phyloP scores from a whole-genome alignment of 2,888 invertebrate species.

The Dioctria rufipes region DNA sequence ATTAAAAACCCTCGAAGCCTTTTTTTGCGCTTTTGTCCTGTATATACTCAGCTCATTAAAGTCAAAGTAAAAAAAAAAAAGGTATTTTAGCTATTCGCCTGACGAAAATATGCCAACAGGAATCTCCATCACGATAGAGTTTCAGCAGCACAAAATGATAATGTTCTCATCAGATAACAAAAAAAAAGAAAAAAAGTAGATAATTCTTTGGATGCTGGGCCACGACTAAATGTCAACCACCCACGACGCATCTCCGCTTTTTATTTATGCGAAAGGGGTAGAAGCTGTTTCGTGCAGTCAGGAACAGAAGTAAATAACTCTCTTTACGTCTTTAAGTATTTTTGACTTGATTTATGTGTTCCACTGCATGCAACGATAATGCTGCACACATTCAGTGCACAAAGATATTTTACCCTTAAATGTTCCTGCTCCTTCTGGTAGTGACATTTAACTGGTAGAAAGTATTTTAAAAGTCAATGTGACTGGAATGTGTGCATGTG shows the following conservation, averaged over 20 bases:
- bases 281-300: background rate
- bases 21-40: conserved; percentile 51
- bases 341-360: too few relatives aligned
- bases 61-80: conserved; percentile 38
- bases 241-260: background rate
- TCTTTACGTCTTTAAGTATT: too few relatives aligned
- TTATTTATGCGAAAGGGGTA: background rate
- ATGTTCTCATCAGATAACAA: background rate
- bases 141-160: background rate
- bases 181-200: background rate
- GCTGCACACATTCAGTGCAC: too few relatives aligned
- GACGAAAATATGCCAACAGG: conserved; percentile 46
- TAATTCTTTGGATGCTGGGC: background rate
- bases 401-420: too few relatives aligned
- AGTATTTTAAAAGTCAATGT: too few relatives aligned
- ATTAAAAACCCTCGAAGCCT: conserved; percentile 58
- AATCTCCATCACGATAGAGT: background rate
- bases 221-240: background rate
- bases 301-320: too few relatives aligned
- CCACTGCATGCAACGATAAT: too few relatives aligned
- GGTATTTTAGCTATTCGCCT: conserved; percentile 37
- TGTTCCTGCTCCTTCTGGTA: too few relatives aligned
- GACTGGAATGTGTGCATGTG: too few relatives aligned
- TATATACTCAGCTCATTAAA: conserved; percentile 51
- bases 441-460: too few relatives aligned